phyloP scores from a whole-genome alignment of 2,797 vertebrate genomes.

The Gymnodraco acuticeps region DNA sequence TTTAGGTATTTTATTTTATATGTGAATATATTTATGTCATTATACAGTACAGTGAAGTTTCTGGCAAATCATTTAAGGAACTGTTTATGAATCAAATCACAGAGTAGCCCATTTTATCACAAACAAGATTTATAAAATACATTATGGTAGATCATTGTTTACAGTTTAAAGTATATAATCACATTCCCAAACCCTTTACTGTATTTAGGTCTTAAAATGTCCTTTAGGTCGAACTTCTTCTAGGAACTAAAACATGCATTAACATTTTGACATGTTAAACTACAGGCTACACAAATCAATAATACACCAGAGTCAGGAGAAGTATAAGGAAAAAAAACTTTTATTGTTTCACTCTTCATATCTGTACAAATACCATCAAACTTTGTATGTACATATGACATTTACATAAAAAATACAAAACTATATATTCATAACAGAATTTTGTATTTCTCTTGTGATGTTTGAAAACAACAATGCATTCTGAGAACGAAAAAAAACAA shows the following conservation, averaged over 20 bases:
- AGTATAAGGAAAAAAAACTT: constrained; percentile 79
- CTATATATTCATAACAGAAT: constrained; percentile 99
- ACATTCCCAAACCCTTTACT: neutral
- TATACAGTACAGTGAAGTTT: neutral
- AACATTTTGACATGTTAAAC: fast-evolving
- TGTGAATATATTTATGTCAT: neutral
- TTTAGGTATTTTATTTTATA: neutral
- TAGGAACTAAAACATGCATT: neutral
- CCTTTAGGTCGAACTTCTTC: neutral
- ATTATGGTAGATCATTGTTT: neutral
- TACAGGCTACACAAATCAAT: constrained; percentile 18
- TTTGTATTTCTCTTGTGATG: constrained; percentile 98
- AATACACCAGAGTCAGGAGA: constrained; percentile 36
- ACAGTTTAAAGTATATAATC: neutral
- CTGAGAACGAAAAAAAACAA: constrained; percentile 73
- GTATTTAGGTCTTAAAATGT: neutral
- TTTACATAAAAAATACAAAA: constrained; percentile 99
- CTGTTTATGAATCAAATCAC: neutral
- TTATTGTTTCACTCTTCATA: constrained; percentile 98
- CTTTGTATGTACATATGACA: constrained; percentile 99
- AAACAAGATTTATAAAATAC: neutral
- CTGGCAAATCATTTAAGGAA: neutral
- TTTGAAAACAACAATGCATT: constrained; percentile 96
- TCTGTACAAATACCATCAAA: constrained; percentile 99
- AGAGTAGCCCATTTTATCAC: neutral